Base-by-base conservation (phyloP, 2,888 invertebrate genomes). In the Nemotelus nigrinus region DNA sequence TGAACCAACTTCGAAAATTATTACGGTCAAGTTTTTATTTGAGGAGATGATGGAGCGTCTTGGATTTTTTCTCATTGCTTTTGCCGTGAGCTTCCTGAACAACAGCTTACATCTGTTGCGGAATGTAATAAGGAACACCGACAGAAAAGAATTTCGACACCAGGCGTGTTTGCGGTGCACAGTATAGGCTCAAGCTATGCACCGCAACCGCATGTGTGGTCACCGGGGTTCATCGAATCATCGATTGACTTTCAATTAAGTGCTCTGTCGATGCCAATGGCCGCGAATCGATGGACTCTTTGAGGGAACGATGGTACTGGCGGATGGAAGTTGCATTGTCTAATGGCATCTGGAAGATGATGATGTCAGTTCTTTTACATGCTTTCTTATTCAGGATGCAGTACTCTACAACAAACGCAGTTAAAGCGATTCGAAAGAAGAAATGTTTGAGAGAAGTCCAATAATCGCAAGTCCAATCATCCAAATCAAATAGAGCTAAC, bases 61-160 rank as follows among this genome's bases (percentile, higher is more conserved):
- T 45, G 10, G 7, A 47, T n/a, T 65, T 65, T n/a, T 65, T 65
- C 45, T 10, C 45, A 5, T 58, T 25, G 7, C 25, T 58, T n/a
- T 10, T 71, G 39, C 41, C 10, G 44, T 55, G 71, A 39, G 57
- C 57, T 71, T 55, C 44, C 71, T 71, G 10, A 39, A 39, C 53
- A 10, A 68, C 53, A 41, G 48, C 68, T 72, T 74, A 41, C 74
- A 74, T 74, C 74, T 74, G 74, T 60, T 74, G 74, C 74, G 48
- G 10, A 47, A 63, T 39, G 58, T 25, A 63, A 45, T 44, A 45
- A 57, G 57, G 58, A 58, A 45, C 41, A 72, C 45, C 44, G 58
- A 72, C 41, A 4, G 6, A 10, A 43, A 44, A 39, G 58, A 72
- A 72, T 72, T 72, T 72, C 45, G 72, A 45, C 72, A 71, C 71